Conservation (phyloP, 1,140 invertebrate species). For the fruit fly (Drosophila melanogaster) region Release_6_plus_ISO1_MT NT_033779.5:20004501-20005000, state of each 20-base stretch:
- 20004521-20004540: slow-evolving; percentile 70
- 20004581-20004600: slow-evolving; percentile 23
- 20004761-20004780: slow-evolving; percentile 79
- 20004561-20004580: slow-evolving; percentile 27
- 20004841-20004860: slow-evolving; percentile 43
- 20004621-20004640: slow-evolving; percentile 54
- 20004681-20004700: slow-evolving; percentile 63
- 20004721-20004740: slow-evolving; percentile 9
- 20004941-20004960: slow-evolving; percentile 22
- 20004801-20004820: slow-evolving; percentile 80
- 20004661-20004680: slow-evolving; percentile 38
- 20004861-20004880: slow-evolving; percentile 28
- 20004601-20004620: background rate
- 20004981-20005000: slow-evolving; percentile 19
- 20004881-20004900: slow-evolving; percentile 1
- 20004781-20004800: slow-evolving; percentile 68
- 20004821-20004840: slow-evolving; percentile 51
- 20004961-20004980: slow-evolving; percentile 8
- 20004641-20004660: slow-evolving; percentile 15
- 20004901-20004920: background rate
- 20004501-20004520: slow-evolving; percentile 72
- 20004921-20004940: slow-evolving; percentile 58
- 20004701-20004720: slow-evolving; percentile 36
- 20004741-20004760: slow-evolving; percentile 45
- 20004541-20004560: slow-evolving; percentile 43